These are phyloP conservation scores for Trichopoda pennipes DNA, from an alignment of 2,888 invertebrate genomes.

Conservation along the genomic window DNA sequence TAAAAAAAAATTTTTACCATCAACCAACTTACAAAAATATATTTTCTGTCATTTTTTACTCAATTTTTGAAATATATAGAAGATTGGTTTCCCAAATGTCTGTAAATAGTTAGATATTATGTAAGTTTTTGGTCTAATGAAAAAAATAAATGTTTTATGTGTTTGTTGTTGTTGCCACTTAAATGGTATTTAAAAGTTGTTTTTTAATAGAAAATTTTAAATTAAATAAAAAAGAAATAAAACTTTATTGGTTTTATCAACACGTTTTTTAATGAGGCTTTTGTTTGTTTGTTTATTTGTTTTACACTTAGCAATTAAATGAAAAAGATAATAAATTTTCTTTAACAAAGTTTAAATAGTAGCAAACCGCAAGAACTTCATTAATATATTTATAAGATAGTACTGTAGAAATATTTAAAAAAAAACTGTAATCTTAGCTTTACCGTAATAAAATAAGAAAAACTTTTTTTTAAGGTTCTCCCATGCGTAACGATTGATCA, in stretches of 20 bases:
- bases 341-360: not conserved
- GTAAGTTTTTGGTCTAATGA: constrained; percentile 36
- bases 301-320: not conserved
- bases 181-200: not conserved
- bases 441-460: no score
- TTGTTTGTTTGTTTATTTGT: no score
- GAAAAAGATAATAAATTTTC: not conserved
- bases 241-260: constrained; percentile 1
- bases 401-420: no score
- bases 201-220: not conserved
- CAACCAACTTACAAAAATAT: not conserved
- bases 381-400: no score
- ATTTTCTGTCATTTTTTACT: not conserved
- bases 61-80: not conserved
- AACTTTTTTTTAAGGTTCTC: no score
- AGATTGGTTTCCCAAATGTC: not conserved
- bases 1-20: constrained; percentile 4
- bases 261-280: constrained; percentile 1
- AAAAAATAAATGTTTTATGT: constrained; percentile 36
- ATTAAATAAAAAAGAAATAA: not conserved
- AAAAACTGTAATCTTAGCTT: no score
- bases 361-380: no score
- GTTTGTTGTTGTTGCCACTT: constrained; percentile 10
- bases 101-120: not conserved
- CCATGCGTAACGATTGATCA: no score